These are phyloP conservation scores for Callinectes sapidus DNA, from an alignment of 2,888 invertebrate genomes.

Conservation along the genomic window DNA sequence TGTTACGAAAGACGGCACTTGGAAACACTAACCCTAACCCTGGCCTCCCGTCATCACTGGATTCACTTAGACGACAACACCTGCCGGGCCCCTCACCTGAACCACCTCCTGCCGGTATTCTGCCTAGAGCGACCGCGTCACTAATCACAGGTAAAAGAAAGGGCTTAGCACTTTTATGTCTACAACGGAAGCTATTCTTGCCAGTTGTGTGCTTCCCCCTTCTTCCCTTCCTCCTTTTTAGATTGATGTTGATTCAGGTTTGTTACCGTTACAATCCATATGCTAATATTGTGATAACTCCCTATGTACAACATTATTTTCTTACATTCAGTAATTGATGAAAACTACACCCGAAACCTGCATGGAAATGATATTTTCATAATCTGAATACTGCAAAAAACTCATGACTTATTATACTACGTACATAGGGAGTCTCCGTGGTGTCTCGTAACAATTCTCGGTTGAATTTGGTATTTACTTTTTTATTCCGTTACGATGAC, in stretches of 20 bases:
- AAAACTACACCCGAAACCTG: no score
- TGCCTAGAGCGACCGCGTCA: background rate
- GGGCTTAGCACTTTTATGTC: background rate
- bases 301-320: background rate
- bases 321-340: background rate
- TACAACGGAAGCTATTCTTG: background rate
- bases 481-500: background rate
- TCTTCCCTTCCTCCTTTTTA: background rate
- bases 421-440: no score
- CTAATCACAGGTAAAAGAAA: constrained; percentile 27
- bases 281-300: background rate
- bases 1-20: background rate
- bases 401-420: no score
- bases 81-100: background rate
- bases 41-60: background rate
- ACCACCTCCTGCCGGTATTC: background rate
- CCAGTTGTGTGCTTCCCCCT: background rate
- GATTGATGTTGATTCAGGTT: background rate
- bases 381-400: no score
- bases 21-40: background rate
- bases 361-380: no score
- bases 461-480: background rate
- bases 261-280: background rate
- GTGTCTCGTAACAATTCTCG: background rate
- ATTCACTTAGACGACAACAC: background rate